A percentile compares a stretch with the other conserved stretches of the same genome.
phyloP scores from a whole-genome alignment of 2,888 invertebrate species.

The Drosophila demipolita region DNA sequence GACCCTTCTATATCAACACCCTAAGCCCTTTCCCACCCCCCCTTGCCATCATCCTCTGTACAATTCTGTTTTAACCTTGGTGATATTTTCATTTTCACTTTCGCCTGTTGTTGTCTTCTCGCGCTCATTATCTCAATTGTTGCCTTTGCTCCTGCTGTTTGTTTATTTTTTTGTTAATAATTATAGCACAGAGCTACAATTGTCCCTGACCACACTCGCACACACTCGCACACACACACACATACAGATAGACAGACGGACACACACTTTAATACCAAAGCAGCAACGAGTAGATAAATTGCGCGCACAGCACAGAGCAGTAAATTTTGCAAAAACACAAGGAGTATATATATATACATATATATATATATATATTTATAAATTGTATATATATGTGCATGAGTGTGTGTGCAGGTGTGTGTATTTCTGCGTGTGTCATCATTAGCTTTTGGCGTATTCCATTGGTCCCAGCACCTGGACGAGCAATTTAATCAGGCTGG shows the following conservation, averaged over 20 bases:
- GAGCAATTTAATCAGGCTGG: constrained; percentile 76
- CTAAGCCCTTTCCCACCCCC: background rate
- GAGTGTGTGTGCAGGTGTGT: background rate
- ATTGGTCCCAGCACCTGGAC: constrained; percentile 26
- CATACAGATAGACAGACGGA: background rate
- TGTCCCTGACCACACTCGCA: constrained; percentile 74
- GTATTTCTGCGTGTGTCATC: constrained; percentile 34
- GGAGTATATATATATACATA: background rate
- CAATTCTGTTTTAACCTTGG: constrained; percentile 54
- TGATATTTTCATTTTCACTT: constrained; percentile 64
- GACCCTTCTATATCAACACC: background rate
- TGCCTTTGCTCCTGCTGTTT: constrained; percentile 48
- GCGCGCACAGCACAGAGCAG: constrained; percentile 34
- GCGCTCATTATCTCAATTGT: constrained; percentile 76
- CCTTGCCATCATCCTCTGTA: background rate
- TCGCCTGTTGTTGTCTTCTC: constrained; percentile 46
- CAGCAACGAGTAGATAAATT: constrained; percentile 67
- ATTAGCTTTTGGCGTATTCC: constrained; percentile 54
- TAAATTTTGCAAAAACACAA: constrained; percentile 29
- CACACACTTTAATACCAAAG: constrained; percentile 12
- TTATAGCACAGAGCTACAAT: constrained; percentile 65
- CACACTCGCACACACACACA: constrained; percentile 12
- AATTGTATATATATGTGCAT: background rate
- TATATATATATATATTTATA: background rate
- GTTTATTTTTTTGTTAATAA: constrained; percentile 69